phyloP scores from a whole-genome alignment of 2,113 vertebrate species.

The Crotalus tigris region DNA sequence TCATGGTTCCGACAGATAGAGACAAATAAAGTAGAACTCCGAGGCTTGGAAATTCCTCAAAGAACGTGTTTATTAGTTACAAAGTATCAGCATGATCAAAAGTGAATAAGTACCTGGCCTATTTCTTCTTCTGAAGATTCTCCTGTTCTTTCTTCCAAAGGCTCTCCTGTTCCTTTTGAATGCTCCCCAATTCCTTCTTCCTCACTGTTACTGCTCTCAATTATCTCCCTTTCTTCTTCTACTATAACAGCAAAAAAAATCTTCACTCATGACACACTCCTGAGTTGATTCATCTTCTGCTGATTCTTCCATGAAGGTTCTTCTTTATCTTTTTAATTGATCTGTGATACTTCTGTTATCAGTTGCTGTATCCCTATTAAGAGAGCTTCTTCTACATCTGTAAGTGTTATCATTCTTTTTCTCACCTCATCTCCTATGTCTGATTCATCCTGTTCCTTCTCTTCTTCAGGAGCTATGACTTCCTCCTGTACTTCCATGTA shows the following conservation, averaged over 20 bases:
- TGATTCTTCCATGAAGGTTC: rapidly evolving
- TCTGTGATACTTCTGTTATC: background rate
- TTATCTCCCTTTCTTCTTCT: background rate
- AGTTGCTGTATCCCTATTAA: rapidly evolving
- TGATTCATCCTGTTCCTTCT: slow-evolving; percentile 6
- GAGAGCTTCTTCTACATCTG: background rate
- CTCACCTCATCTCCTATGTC: background rate
- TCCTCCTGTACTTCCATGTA: background rate
- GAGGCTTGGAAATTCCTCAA: too few species aligned
- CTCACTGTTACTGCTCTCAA: rapidly evolving
- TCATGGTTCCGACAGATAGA: too few species aligned
- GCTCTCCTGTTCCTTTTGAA: too few species aligned
- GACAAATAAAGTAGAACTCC: too few species aligned
- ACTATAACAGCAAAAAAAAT: background rate
- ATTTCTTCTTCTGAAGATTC: too few species aligned
- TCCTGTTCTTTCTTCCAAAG: too few species aligned
- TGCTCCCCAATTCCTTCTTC: rapidly evolving
- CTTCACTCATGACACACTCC: rapidly evolving
- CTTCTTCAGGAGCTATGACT: background rate
- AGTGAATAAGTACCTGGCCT: too few species aligned
- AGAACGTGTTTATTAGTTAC: too few species aligned
- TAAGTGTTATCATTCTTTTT: background rate
- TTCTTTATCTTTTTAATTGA: rapidly evolving
- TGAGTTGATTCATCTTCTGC: background rate
- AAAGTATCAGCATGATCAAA: too few species aligned